These are phyloP conservation scores for Eledona agricola DNA, from an alignment of 2,888 invertebrate species.

Conservation along the genomic window DNA sequence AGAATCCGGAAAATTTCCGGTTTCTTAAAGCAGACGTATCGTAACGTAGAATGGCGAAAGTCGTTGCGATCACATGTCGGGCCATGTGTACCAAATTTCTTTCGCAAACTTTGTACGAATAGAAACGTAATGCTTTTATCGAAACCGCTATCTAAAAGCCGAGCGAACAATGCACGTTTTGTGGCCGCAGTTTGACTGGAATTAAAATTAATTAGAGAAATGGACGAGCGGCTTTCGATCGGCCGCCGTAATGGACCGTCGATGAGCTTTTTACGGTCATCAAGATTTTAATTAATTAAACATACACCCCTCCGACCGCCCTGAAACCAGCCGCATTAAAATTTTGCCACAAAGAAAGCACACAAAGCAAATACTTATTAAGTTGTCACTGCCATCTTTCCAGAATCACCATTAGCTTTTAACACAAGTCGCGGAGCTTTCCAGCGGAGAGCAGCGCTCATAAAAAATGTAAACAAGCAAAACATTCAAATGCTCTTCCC, in stretches of 20 bases:
- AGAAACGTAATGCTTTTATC: constrained; percentile 36
- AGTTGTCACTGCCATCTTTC: constrained; percentile 24
- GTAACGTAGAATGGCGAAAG: neutral
- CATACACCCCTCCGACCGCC: neutral
- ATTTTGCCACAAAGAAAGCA: too few relatives aligned
- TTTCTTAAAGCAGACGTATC: constrained; percentile 24
- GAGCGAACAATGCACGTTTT: constrained; percentile 40
- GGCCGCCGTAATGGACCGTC: constrained; percentile 16
- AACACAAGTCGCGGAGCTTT: too few relatives aligned
- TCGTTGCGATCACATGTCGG: constrained; percentile 1
- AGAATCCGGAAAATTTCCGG: constrained; percentile 35
- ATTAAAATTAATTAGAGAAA: constrained; percentile 41
- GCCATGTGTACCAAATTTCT: constrained; percentile 21
- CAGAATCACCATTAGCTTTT: too few relatives aligned
- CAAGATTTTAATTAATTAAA: constrained; percentile 9
- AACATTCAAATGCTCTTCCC: constrained; percentile 30
- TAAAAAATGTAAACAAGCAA: constrained; percentile 28
- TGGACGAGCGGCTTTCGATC: constrained; percentile 17
- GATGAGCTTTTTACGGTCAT: constrained; percentile 5
- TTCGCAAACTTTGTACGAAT: constrained; percentile 32
- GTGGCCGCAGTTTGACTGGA: constrained; percentile 37
- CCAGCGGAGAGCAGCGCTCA: constrained; percentile 4
- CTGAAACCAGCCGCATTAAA: too few relatives aligned
- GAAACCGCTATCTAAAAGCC: constrained; percentile 37
- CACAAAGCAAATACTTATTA: constrained; percentile 36